phyloP scores from a whole-genome alignment of 1,140 invertebrate genomes.

The Batillaria attramentaria region DNA sequence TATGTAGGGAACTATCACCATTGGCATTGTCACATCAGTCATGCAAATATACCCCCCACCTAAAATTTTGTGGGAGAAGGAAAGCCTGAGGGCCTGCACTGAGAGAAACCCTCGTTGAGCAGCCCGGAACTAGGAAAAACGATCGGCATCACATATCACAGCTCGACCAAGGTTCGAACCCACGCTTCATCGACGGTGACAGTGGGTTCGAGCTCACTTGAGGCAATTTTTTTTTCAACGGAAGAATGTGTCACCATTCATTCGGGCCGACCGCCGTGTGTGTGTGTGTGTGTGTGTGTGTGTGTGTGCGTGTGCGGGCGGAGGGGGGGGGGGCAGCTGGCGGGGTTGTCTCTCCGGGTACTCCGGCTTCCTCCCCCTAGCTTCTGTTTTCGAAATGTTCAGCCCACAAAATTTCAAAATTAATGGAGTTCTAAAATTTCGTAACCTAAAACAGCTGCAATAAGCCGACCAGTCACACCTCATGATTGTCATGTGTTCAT shows the following conservation, averaged over 20 bases:
- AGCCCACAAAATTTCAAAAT: background rate
- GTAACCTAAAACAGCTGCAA: background rate
- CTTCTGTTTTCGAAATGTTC: too few species aligned
- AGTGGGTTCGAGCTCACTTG: constrained; percentile 8
- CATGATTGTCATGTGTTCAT: background rate
- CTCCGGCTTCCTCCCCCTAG: too few species aligned
- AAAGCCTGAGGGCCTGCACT: too few species aligned
- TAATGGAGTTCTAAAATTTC: background rate
- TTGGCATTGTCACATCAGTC: too few species aligned
- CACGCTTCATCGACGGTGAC: background rate
- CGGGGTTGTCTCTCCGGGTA: too few species aligned
- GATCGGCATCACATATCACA: too few species aligned
- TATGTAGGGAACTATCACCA: too few species aligned
- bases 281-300: background rate
- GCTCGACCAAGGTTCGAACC: too few species aligned
- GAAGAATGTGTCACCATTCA: background rate
- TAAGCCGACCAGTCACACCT: background rate
- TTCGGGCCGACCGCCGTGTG: background rate
- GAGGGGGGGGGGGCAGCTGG: background rate
- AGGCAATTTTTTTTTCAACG: constrained; percentile 15
- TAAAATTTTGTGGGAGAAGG: too few species aligned
- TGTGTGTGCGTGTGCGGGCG: background rate
- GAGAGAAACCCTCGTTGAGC: too few species aligned
- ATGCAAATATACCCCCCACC: too few species aligned
- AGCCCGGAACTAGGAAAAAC: too few species aligned